Evolutionary conservation across 2,797 vertebrate species (phyloP).

Genomic region (Crenichthys baileyi): DNA sequence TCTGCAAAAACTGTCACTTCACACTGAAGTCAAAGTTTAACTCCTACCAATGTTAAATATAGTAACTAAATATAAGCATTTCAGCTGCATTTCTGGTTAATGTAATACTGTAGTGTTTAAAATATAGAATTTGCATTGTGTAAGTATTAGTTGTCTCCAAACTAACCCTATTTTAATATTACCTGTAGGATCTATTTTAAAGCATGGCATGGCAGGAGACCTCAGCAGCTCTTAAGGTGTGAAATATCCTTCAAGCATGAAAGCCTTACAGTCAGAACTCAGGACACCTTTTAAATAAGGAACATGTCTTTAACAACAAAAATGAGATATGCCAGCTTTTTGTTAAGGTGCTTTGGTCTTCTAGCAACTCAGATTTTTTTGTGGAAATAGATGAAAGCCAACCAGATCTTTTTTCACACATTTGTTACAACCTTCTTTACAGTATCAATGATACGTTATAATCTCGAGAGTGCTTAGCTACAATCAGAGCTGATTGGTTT

Average conservation of each 20-base stretch:
- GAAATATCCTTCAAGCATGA: not conserved
- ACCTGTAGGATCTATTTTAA: not conserved
- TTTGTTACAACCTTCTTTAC: not conserved
- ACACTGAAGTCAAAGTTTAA: slow-evolving; percentile 1
- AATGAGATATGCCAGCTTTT: not conserved
- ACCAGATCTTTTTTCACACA: not conserved
- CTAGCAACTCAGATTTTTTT: not conserved
- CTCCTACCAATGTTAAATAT: not conserved
- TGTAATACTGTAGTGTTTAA: too few species aligned
- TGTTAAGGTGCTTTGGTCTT: not conserved
- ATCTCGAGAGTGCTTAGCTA: not conserved
- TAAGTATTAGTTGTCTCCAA: not conserved
- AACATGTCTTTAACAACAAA: slow-evolving; percentile 1
- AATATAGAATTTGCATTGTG: not conserved
- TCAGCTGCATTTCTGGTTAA: not conserved
- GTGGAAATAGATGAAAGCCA: not conserved
- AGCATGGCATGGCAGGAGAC: not conserved
- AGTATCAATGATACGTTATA: not conserved
- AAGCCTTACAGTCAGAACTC: not conserved
- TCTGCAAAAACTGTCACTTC: slow-evolving; percentile 19
- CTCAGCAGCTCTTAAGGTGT: not conserved
- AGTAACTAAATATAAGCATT: slow-evolving; percentile 1
- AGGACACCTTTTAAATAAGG: not conserved
- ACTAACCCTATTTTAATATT: not conserved
- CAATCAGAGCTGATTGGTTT: too few species aligned